Conservation (phyloP, 2,797 vertebrate species). For the Falco concolor region DNA sequence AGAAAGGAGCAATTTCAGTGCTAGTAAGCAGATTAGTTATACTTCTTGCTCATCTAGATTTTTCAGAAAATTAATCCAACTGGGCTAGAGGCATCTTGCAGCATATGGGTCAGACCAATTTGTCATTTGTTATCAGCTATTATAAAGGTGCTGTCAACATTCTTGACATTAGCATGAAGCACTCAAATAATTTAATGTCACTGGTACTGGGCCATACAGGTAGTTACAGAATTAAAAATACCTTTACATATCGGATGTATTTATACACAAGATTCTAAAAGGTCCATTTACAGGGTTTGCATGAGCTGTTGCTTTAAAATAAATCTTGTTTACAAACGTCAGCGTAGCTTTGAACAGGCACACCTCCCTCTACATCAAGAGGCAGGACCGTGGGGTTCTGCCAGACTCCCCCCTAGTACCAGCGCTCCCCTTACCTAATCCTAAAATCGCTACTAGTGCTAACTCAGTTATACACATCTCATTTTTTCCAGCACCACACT, state of each 20-base stretch:
- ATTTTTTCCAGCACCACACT: not conserved
- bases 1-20: slow-evolving; percentile 71
- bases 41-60: slow-evolving; percentile 64
- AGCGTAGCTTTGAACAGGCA: not conserved
- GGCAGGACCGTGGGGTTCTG: not conserved
- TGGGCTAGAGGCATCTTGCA: slow-evolving; percentile 69
- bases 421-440: not conserved
- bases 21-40: slow-evolving; percentile 67
- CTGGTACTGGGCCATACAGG: not conserved
- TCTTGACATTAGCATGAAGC: slow-evolving; percentile 41
- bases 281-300: not conserved
- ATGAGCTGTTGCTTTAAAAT: not conserved
- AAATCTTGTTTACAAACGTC: not conserved
- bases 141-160: slow-evolving; percentile 40
- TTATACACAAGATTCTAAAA: not conserved
- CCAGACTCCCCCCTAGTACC: rapidly evolving
- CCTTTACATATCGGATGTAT: not conserved
- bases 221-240: not conserved
- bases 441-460: not conserved
- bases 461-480: not conserved
- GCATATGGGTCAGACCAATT: slow-evolving; percentile 30
- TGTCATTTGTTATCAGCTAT: not conserved
- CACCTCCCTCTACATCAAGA: not conserved
- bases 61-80: slow-evolving; percentile 57
- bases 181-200: not conserved